Conservation (phyloP, 2,888 invertebrate genomes). For the Nomada flava region DNA sequence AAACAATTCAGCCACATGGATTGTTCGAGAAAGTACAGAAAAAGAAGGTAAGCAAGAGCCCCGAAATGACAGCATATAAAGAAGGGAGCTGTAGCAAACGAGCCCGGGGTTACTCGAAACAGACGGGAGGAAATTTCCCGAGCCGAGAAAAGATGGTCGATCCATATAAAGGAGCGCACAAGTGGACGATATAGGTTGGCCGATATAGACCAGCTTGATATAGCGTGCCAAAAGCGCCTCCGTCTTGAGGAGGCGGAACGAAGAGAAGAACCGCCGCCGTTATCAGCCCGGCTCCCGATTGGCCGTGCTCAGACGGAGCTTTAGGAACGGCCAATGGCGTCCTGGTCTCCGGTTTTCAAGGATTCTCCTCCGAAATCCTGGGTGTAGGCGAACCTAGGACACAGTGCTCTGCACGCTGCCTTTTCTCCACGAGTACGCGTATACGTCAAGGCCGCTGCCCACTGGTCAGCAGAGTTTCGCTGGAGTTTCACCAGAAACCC, state of each 20-base stretch:
- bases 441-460: constrained; percentile 74
- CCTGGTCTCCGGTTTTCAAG: constrained; percentile 82
- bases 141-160: constrained; percentile 64
- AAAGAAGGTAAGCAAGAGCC: constrained; percentile 8
- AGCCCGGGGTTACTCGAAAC: constrained; percentile 40
- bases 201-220: constrained; percentile 59
- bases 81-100: constrained; percentile 50
- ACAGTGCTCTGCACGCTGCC: constrained; percentile 39
- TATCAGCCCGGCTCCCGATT: constrained; percentile 81
- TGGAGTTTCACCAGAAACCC: constrained; percentile 8
- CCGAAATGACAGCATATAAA: constrained; percentile 34
- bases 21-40: neutral
- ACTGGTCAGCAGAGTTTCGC: constrained; percentile 60
- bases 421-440: constrained; percentile 50
- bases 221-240: constrained; percentile 64
- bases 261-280: constrained; percentile 79
- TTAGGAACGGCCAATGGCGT: constrained; percentile 79
- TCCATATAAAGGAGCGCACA: constrained; percentile 35
- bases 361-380: constrained; percentile 75
- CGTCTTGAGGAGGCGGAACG: constrained; percentile 83
- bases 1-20: constrained; percentile 29
- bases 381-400: constrained; percentile 58
- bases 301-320: constrained; percentile 75
- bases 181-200: constrained; percentile 52
- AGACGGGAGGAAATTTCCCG: constrained; percentile 58